Evolutionary conservation across 2,888 invertebrate genomes (phyloP).

Genomic region (Acanthosepion esculentum): DNA sequence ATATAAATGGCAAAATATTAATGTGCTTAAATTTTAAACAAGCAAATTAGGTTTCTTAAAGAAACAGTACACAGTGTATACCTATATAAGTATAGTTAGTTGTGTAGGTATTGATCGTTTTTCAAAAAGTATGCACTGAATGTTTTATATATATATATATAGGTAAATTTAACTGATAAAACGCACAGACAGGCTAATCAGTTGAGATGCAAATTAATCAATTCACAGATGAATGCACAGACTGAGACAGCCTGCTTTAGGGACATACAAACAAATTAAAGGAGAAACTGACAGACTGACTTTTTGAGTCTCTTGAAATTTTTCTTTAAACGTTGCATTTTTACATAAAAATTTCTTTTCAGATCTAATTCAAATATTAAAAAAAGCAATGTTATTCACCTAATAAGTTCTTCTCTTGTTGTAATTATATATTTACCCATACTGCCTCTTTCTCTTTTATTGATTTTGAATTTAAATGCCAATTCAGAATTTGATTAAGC

Average conservation of each 20-base stretch:
- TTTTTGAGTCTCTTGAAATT: neutral
- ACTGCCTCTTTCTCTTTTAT: neutral
- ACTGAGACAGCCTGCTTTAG: neutral
- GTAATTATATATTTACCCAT: neutral
- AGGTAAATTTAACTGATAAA: neutral
- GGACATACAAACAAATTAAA: neutral
- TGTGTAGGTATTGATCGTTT: no score
- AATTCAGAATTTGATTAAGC: constrained; percentile 33
- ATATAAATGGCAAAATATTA: no score
- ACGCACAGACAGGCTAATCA: neutral
- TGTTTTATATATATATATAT: neutral
- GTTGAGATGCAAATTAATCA: neutral
- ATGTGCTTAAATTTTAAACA: no score
- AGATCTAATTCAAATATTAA: neutral
- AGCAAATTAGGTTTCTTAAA: no score
- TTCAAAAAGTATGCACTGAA: neutral
- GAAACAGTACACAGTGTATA: no score
- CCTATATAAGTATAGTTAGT: neutral
- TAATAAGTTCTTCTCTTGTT: neutral
- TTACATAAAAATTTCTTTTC: neutral
- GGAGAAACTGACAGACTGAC: neutral
- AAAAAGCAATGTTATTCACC: neutral
- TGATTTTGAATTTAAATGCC: constrained; percentile 33
- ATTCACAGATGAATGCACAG: neutral
- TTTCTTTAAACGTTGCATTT: neutral